Evolutionary conservation across 2,888 invertebrate species (phyloP).

Genomic region (Drosophila koepferae): DNA sequence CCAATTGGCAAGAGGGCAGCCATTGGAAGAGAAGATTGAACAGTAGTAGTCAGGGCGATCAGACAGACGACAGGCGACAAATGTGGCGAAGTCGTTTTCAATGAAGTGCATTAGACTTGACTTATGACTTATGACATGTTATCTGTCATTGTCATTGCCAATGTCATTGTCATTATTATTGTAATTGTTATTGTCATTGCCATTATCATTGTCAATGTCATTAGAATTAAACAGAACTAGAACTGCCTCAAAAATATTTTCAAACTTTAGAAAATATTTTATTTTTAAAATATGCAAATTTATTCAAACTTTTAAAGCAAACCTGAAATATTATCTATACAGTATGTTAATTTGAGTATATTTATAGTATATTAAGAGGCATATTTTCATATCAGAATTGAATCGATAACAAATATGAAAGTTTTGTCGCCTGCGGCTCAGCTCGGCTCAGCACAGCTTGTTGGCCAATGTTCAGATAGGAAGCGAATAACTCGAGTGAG

Average conservation of each 20-base stretch:
- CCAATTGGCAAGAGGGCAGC: conserved; percentile 1
- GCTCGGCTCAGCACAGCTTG: conserved; percentile 11
- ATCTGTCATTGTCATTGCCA: background rate
- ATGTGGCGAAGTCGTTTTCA: conserved; percentile 13
- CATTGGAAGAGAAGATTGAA: background rate
- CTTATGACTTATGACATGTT: background rate
- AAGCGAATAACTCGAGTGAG: conserved; percentile 36
- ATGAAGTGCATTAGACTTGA: background rate
- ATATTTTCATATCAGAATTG: background rate
- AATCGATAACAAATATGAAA: background rate
- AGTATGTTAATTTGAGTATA: background rate
- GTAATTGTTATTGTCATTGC: background rate
- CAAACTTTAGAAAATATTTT: too few relatives aligned
- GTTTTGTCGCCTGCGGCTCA: conserved; percentile 26
- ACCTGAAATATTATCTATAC: background rate
- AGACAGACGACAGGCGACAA: conserved; percentile 37
- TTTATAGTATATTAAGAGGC: background rate
- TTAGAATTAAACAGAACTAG: background rate
- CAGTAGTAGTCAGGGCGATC: conserved; percentile 24
- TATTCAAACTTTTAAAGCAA: background rate
- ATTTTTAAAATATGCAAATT: background rate
- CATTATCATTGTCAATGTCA: background rate
- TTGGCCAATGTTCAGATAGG: conserved; percentile 35
- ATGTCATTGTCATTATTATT: background rate
- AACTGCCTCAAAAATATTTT: too few relatives aligned